These are phyloP conservation scores for Pseudomugil tenellus DNA, from an alignment of 2,797 vertebrate species.

Conservation along the genomic window DNA sequence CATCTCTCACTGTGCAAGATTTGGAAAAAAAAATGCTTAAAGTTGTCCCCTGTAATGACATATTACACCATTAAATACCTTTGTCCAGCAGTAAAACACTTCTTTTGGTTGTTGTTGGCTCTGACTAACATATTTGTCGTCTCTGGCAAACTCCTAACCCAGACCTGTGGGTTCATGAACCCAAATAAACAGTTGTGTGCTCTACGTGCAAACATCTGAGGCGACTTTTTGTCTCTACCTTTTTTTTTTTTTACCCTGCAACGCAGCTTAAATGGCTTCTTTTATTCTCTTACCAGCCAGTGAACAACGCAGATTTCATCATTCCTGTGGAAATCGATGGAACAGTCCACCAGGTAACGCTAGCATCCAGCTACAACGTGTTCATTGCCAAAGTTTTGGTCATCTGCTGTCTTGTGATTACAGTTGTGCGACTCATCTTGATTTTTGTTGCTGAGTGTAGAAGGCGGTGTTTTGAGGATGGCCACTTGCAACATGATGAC, in stretches of 20 bases:
- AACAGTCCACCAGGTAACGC: conserved; percentile 91
- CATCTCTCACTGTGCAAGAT: neutral
- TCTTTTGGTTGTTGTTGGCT: conserved; percentile 47
- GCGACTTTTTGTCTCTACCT: conserved; percentile 26
- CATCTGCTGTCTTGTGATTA: neutral
- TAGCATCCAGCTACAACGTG: neutral
- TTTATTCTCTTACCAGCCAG: conserved; percentile 79
- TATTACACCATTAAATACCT: conserved; percentile 23
- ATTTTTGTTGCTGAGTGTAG: conserved; percentile 44
- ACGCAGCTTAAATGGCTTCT: neutral
- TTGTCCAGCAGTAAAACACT: conserved; percentile 13
- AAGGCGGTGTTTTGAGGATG: conserved; percentile 20
- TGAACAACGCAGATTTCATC: conserved; percentile 97
- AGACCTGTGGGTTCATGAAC: conserved; percentile 38
- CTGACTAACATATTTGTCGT: conserved; percentile 40
- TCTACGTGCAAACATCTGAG: conserved; percentile 9
- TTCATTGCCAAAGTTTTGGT: neutral
- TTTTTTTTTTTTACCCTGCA: neutral
- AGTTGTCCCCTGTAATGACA: conserved; percentile 14
- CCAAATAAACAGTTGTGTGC: conserved; percentile 32
- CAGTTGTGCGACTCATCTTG: neutral
- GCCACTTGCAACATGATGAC: conserved; percentile 27
- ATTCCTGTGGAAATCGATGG: conserved; percentile 97
- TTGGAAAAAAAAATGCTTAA: neutral
- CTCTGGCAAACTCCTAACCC: conserved; percentile 28